phyloP scores from a whole-genome alignment of 2,888 invertebrate genomes.

The Bugula neritina region DNA sequence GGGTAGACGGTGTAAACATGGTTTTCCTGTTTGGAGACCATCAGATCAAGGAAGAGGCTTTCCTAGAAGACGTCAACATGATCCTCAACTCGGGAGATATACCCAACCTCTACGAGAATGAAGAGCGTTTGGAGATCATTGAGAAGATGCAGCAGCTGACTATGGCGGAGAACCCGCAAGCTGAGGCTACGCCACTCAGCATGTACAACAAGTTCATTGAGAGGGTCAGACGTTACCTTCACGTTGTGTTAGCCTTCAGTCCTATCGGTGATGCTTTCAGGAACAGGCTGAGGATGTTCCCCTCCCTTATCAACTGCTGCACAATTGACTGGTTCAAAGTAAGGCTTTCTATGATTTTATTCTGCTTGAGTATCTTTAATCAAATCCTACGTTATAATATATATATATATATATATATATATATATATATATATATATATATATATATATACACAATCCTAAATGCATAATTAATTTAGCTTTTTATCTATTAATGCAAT shows the following conservation, averaged over 20 bases:
- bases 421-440: too few species aligned
- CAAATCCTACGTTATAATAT: neutral
- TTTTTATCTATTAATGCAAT: too few species aligned
- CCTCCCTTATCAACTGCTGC: conserved; percentile 53
- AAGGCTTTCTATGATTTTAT: conserved; percentile 30
- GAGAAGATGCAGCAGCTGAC: conserved; percentile 51
- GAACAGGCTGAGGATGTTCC: conserved; percentile 52
- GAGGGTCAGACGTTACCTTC: conserved; percentile 46
- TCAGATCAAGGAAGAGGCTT: conserved; percentile 52
- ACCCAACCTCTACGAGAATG: conserved; percentile 51
- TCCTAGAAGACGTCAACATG: conserved; percentile 53
- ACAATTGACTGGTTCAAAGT: conserved; percentile 55
- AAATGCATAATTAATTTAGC: too few species aligned
- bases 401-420: neutral
- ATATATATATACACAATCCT: too few species aligned
- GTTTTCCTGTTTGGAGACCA: conserved; percentile 52
- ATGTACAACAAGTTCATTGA: conserved; percentile 54
- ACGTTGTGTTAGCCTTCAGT: conserved; percentile 51
- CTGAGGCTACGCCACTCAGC: conserved; percentile 49
- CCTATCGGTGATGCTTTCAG: conserved; percentile 53
- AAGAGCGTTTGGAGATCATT: conserved; percentile 51
- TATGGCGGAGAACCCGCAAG: conserved; percentile 43
- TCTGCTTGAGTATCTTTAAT: too few species aligned
- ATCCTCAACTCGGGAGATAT: conserved; percentile 52
- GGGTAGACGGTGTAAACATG: conserved; percentile 46